phyloP scores from a whole-genome alignment of 2,113 vertebrate species.

The Laticauda laticaudata region DNA sequence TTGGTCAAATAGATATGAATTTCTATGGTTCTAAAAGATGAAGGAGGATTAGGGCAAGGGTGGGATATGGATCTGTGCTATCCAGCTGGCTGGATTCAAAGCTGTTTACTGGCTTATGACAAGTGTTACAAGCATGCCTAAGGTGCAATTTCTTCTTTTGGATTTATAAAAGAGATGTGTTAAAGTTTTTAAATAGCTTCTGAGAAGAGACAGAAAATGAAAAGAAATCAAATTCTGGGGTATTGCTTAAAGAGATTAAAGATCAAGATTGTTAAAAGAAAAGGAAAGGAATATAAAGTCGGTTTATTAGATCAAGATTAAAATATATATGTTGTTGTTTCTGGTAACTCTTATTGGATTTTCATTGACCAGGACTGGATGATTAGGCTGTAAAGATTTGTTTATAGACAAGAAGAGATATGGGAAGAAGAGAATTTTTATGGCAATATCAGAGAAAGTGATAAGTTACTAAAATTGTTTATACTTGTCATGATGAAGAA shows the following conservation, averaged over 20 bases:
- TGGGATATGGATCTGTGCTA: not conserved
- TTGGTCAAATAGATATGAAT: not conserved
- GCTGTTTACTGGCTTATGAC: slow-evolving; percentile 7
- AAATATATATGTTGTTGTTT: not conserved
- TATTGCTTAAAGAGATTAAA: too few species aligned
- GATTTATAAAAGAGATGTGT: not conserved
- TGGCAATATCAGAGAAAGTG: not conserved
- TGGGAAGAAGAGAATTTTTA: not conserved
- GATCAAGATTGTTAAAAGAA: not conserved
- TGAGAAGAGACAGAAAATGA: not conserved
- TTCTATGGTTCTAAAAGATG: not conserved
- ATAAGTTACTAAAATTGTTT: not conserved
- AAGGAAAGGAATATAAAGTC: not conserved
- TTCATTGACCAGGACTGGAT: not conserved
- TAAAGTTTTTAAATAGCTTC: not conserved
- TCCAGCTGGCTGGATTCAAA: slow-evolving; percentile 9
- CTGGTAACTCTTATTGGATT: not conserved
- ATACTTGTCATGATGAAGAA: not conserved
- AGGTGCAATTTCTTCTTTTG: not conserved
- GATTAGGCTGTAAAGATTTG: not conserved
- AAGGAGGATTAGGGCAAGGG: not conserved
- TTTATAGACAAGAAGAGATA: not conserved
- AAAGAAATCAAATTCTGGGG: not conserved
- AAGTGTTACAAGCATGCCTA: slow-evolving; percentile 5
- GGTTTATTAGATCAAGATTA: not conserved